Percentiles rank a stretch among this genome's conserved stretches.
These are phyloP conservation scores for Acrobasis consociella DNA, from an alignment of 2,888 invertebrate genomes.

Conservation along the genomic window DNA sequence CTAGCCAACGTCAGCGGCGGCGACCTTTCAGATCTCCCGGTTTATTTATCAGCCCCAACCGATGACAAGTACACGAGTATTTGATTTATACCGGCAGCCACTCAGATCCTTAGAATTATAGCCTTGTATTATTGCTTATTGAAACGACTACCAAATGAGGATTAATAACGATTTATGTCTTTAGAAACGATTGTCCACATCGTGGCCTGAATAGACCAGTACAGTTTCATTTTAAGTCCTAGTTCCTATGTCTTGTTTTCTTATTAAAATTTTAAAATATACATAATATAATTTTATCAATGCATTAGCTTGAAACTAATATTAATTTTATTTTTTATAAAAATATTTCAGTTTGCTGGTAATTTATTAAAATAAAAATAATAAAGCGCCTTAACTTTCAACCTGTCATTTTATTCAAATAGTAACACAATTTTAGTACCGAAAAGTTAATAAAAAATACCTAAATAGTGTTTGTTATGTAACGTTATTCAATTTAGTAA, in stretches of 20 bases:
- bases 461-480: no score
- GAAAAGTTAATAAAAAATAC: no score
- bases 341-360: no score
- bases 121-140: constrained; percentile 65
- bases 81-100: constrained; percentile 68
- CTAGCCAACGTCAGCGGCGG: constrained; percentile 16
- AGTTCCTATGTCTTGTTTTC: neutral
- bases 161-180: constrained; percentile 70
- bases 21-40: constrained; percentile 21
- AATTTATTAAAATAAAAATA: no score
- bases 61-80: constrained; percentile 70
- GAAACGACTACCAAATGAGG: constrained; percentile 68
- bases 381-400: no score
- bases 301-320: no score
- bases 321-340: no score
- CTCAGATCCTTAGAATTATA: constrained; percentile 56
- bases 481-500: no score
- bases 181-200: constrained; percentile 49
- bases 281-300: no score
- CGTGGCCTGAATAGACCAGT: constrained; percentile 35
- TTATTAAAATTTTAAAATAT: no score
- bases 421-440: no score
- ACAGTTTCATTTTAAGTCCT: neutral
- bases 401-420: no score
- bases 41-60: constrained; percentile 29